Percentiles rank a stretch among this genome's conserved stretches.
Conservation (phyloP, 1,140 invertebrate genomes). For the Ceratosolen fusciceps region DNA sequence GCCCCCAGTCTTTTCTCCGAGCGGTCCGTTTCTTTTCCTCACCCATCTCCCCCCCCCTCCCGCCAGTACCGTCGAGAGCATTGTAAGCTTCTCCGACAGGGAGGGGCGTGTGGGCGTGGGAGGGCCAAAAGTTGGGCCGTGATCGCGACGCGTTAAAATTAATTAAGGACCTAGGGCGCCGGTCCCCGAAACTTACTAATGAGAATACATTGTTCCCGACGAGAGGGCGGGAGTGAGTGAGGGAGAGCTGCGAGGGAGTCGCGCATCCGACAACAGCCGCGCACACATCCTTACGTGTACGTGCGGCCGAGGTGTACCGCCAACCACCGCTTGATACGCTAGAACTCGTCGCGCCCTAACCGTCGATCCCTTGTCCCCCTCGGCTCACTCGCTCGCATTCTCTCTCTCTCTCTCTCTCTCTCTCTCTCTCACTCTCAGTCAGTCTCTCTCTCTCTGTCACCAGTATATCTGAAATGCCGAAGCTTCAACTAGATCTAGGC, state of each 20-base stretch:
- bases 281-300: background rate
- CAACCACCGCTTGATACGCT: slow-evolving; percentile 18
- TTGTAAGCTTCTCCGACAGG: background rate
- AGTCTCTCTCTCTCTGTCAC: slow-evolving; percentile 1
- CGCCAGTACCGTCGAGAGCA: too few relatives aligned
- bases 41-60: background rate
- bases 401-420: background rate
- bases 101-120: too few relatives aligned
- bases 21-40: background rate
- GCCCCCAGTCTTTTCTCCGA: background rate
- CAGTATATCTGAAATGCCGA: slow-evolving; percentile 19
- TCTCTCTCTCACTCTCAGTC: slow-evolving; percentile 13
- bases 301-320: too few relatives aligned
- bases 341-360: background rate
- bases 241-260: background rate
- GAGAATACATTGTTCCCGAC: slow-evolving; percentile 48
- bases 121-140: slow-evolving; percentile 45
- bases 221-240: too few relatives aligned
- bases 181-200: slow-evolving; percentile 50
- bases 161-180: slow-evolving; percentile 39
- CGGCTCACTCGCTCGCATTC: too few relatives aligned
- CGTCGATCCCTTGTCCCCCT: background rate
- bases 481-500: slow-evolving; percentile 21
- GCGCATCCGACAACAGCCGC: background rate
- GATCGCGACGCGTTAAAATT: slow-evolving; percentile 50